Percentiles rank a stretch among this genome's conserved stretches.
phyloP scores from a whole-genome alignment of 2,113 vertebrate species.

The Catharus bicknelli region DNA sequence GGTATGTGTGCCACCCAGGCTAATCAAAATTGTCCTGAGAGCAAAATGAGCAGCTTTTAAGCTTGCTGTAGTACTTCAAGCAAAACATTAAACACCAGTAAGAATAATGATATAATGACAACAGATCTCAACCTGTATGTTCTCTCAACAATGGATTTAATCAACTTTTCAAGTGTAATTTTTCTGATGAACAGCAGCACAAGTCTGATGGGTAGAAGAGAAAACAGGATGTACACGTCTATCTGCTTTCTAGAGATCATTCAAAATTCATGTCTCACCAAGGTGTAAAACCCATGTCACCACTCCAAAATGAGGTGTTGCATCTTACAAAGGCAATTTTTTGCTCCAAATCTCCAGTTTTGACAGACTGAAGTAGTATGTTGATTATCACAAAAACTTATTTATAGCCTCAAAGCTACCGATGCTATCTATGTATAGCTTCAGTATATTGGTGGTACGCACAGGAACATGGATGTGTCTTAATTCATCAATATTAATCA shows the following conservation, averaged over 20 bases:
- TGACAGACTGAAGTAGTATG: neutral
- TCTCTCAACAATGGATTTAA: neutral
- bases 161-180: neutral
- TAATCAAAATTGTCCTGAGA: neutral
- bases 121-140: neutral
- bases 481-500: neutral
- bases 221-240: accelerated
- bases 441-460: neutral
- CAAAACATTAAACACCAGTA: neutral
- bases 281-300: accelerated
- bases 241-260: neutral
- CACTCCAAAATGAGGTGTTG: neutral
- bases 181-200: neutral
- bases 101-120: neutral
- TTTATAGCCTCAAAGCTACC: constrained; percentile 2
- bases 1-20: too few species aligned
- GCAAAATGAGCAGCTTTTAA: neutral
- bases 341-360: neutral
- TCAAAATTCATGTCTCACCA: neutral
- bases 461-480: neutral
- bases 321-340: neutral
- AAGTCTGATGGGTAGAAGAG: neutral
- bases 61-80: neutral
- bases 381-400: neutral
- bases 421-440: neutral